phyloP scores from a whole-genome alignment of 2,113 vertebrate species.

The Microtus ochrogaster region DNA sequence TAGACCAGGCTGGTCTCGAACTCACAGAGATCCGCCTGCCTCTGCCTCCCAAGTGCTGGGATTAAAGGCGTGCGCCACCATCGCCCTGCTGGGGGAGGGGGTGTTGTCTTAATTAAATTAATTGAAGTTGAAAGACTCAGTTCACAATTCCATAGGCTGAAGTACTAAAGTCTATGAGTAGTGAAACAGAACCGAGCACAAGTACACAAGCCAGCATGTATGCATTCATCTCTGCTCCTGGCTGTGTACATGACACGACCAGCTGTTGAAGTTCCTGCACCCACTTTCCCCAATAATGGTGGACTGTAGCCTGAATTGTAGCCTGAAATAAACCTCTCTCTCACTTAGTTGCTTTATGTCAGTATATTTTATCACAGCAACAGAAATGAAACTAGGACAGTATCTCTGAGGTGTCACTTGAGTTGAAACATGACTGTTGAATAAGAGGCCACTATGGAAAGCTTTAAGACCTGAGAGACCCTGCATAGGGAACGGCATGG shows the following conservation, averaged over 20 bases:
- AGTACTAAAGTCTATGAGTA: neutral
- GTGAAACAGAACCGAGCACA: neutral
- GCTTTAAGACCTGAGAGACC: neutral
- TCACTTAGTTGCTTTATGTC: neutral
- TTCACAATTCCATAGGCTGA: neutral
- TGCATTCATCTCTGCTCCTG: neutral
- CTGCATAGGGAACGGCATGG: neutral
- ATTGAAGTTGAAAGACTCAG: neutral
- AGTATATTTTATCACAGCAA: neutral
- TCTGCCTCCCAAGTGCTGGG: no score
- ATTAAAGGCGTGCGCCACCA: no score
- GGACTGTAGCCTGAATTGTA: neutral
- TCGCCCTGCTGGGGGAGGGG: no score
- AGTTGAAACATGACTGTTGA: neutral
- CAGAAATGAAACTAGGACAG: neutral
- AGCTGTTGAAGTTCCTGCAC: neutral
- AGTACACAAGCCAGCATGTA: neutral
- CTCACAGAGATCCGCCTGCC: no score
- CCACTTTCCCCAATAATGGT: neutral
- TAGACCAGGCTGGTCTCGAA: no score
- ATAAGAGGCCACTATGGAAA: neutral
- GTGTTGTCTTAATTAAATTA: neutral
- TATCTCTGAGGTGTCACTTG: neutral
- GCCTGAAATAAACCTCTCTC: neutral
- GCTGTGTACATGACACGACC: neutral